A percentile compares a stretch with the other conserved stretches of the same genome.
Conservation (phyloP, 23 tunicate species). For the Diplosoma virens region DNA sequence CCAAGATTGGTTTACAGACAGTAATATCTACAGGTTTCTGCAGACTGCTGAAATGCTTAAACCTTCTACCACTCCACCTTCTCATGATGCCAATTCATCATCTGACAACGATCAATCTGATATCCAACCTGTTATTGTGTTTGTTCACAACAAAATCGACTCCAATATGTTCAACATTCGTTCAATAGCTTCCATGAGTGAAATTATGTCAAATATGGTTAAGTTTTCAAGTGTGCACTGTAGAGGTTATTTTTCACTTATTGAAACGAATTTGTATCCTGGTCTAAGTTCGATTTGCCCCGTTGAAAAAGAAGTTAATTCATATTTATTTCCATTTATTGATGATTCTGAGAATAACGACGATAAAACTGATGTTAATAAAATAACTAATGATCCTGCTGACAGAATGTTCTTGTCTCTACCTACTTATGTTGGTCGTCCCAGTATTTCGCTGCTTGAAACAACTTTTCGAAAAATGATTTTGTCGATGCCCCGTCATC, state of each 20-base stretch:
- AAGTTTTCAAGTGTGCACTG: constrained; percentile 55
- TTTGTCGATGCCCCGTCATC: constrained; percentile 67
- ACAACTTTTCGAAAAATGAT: constrained; percentile 74
- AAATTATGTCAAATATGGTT: constrained; percentile 39
- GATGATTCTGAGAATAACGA: constrained; percentile 36
- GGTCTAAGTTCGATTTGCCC: constrained; percentile 29
- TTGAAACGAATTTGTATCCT: constrained; percentile 59
- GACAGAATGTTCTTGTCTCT: constrained; percentile 51
- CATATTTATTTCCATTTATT: constrained; percentile 56
- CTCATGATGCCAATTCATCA: constrained; percentile 38
- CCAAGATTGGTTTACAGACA: constrained; percentile 92
- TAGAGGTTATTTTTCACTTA: constrained; percentile 51
- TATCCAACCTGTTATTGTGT: constrained; percentile 70
- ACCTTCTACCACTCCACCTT: constrained; percentile 57
- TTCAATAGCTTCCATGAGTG: constrained; percentile 56
- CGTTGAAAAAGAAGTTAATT: constrained; percentile 52
- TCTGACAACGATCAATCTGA: constrained; percentile 46
- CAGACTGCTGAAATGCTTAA: constrained; percentile 93
- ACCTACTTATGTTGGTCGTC: constrained; percentile 50
- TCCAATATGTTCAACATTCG: constrained; percentile 50
- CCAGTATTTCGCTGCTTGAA: constrained; percentile 32
- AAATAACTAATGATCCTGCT: constrained; percentile 49
- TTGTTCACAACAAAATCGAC: constrained; percentile 83
- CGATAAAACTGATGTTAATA: constrained; percentile 45
- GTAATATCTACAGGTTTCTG: constrained; percentile 57